A percentile compares a stretch with the other conserved stretches of the same genome.
These are phyloP conservation scores for Coilia nasus DNA, from an alignment of 2,797 vertebrate genomes.

Conservation along the genomic window DNA sequence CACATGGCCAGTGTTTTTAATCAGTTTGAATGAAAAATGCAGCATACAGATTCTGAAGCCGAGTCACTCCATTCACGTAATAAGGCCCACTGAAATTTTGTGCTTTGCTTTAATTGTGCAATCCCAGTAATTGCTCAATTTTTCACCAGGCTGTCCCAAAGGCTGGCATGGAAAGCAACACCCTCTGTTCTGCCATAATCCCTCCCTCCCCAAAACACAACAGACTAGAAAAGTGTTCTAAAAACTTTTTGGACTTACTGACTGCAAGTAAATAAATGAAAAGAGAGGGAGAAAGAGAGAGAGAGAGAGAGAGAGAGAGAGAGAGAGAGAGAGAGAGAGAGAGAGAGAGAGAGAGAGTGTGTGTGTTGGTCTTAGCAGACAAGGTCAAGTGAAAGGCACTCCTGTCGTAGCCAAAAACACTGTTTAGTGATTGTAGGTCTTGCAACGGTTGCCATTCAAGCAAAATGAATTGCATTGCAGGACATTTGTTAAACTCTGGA, in stretches of 20 bases:
- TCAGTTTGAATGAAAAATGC: neutral
- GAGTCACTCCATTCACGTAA: neutral
- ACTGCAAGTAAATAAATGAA: neutral
- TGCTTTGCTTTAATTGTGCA: neutral
- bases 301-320: neutral
- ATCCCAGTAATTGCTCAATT: neutral
- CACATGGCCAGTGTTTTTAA: neutral
- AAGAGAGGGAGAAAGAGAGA: neutral
- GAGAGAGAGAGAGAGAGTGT: neutral
- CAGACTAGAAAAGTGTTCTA: neutral
- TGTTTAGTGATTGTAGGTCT: too few species aligned
- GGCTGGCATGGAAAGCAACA: neutral
- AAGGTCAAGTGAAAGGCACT: too few species aligned
- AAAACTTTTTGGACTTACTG: neutral
- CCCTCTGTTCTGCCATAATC: neutral
- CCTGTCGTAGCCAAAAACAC: too few species aligned
- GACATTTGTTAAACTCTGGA: too few species aligned
- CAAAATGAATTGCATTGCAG: too few species aligned
- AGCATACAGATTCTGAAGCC: neutral
- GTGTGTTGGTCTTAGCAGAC: too few species aligned
- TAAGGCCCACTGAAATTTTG: neutral
- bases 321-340: neutral
- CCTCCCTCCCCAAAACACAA: neutral
- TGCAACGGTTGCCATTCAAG: too few species aligned
- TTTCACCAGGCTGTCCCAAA: neutral